Conservation (phyloP, 2,113 vertebrate genomes). For the Camarhynchus parvulus region DNA sequence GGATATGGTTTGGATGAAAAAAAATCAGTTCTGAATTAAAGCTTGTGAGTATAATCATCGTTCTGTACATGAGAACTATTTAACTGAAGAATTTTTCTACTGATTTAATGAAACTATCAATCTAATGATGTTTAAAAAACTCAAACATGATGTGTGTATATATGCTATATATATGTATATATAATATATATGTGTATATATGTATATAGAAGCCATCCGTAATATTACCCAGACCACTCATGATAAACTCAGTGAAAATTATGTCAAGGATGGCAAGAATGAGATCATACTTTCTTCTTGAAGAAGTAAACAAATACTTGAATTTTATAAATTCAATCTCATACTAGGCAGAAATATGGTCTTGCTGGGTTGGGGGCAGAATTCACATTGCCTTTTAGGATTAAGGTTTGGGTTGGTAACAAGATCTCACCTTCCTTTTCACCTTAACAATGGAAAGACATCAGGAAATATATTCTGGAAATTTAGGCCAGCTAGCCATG, state of each 20-base stretch:
- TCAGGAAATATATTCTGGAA: background rate
- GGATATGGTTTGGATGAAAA: background rate
- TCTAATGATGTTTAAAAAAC: background rate
- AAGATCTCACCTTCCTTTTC: background rate
- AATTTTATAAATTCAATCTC: background rate
- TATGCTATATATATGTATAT: background rate
- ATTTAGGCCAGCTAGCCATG: background rate
- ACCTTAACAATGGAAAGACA: background rate
- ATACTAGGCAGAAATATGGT: background rate
- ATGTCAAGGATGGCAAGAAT: background rate
- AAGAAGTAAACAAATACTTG: background rate
- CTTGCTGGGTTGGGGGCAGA: background rate
- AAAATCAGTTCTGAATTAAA: background rate
- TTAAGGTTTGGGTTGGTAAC: background rate
- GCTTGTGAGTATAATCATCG: background rate
- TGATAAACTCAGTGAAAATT: background rate
- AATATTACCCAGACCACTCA: background rate
- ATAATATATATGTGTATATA: too few relatives aligned
- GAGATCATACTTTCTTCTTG: background rate
- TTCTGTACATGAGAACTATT: background rate
- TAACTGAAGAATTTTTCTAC: background rate
- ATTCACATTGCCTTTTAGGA: background rate
- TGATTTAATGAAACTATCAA: background rate
- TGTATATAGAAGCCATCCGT: background rate
- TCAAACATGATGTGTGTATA: background rate